Evolutionary conservation across 2,797 vertebrate species (phyloP).

Genomic region (Lithobates pipiens): DNA sequence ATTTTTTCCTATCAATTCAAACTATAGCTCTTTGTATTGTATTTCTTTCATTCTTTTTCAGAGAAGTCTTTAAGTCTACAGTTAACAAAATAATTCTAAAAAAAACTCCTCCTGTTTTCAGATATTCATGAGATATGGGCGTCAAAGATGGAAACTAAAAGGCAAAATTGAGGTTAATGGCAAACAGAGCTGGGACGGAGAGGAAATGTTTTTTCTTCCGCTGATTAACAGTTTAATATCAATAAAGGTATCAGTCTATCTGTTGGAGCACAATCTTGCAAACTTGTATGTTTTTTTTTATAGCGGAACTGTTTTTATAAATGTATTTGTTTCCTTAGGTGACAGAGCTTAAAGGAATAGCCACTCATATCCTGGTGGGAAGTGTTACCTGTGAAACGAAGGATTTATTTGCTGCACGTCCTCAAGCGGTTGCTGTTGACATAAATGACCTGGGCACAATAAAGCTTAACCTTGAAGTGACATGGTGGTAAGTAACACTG

Average conservation of each 20-base stretch:
- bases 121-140: conserved; percentile 97
- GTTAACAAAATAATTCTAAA: too few species aligned
- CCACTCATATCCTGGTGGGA: conserved; percentile 94
- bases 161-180: conserved; percentile 95
- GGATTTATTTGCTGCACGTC: conserved; percentile 94
- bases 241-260: conserved; percentile 85
- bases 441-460: conserved; percentile 97
- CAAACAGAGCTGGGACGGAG: conserved; percentile 96
- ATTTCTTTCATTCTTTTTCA: too few species aligned
- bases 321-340: conserved; percentile 77
- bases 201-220: conserved; percentile 93
- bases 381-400: conserved; percentile 98
- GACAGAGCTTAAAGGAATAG: conserved; percentile 95
- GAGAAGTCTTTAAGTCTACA: too few species aligned
- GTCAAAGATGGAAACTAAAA: conserved; percentile 96
- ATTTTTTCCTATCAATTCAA: too few species aligned
- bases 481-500: conserved; percentile 91
- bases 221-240: conserved; percentile 92
- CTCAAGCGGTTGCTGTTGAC: conserved; percentile 96
- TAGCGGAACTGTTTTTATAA: not conserved
- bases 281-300: not conserved
- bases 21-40: too few species aligned
- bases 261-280: not conserved
- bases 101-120: conserved; percentile 62
- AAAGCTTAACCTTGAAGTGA: conserved; percentile 97